Conservation (phyloP, 1,140 invertebrate species). For the Lasioglossum baleicum region DNA sequence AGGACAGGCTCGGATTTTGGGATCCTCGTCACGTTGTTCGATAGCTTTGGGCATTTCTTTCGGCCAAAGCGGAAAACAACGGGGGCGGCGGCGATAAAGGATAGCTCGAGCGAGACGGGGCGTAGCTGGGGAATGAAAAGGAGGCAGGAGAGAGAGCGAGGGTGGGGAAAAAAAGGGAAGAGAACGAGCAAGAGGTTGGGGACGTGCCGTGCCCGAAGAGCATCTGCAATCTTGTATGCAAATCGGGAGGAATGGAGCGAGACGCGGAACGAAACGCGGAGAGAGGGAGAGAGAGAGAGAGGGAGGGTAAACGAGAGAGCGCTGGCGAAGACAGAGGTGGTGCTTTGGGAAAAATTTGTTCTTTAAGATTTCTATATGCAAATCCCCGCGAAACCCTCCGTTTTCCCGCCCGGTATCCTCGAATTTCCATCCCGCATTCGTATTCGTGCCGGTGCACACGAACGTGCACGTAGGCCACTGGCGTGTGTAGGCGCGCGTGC, state of each 20-base stretch:
- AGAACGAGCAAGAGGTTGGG: slow-evolving; percentile 24
- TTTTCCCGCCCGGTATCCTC: slow-evolving; percentile 12
- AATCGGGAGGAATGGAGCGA: slow-evolving; percentile 66
- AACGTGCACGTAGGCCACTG: too few relatives aligned
- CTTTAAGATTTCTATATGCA: slow-evolving; percentile 70
- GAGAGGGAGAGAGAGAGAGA: background rate
- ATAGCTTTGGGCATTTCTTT: slow-evolving; percentile 67
- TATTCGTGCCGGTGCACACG: too few relatives aligned
- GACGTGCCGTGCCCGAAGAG: slow-evolving; percentile 67
- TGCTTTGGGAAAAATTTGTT: slow-evolving; percentile 66
- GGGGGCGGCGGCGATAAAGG: background rate
- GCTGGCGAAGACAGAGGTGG: slow-evolving; percentile 6
- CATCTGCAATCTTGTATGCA: slow-evolving; percentile 75
- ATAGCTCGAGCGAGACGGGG: background rate
- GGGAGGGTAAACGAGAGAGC: too few relatives aligned
- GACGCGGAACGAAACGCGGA: too few relatives aligned
- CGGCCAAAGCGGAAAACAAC: background rate
- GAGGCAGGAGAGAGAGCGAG: background rate
- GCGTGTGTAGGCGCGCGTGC: background rate
- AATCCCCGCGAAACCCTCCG: slow-evolving; percentile 55
- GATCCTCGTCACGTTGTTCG: slow-evolving; percentile 70
- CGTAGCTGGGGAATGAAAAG: background rate
- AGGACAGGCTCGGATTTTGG: too few relatives aligned
- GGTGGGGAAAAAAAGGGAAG: too few relatives aligned
- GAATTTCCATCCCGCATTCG: slow-evolving; percentile 61